Conservation (phyloP, 2,888 invertebrate species). For the Schrankia costaestrigalis region DNA sequence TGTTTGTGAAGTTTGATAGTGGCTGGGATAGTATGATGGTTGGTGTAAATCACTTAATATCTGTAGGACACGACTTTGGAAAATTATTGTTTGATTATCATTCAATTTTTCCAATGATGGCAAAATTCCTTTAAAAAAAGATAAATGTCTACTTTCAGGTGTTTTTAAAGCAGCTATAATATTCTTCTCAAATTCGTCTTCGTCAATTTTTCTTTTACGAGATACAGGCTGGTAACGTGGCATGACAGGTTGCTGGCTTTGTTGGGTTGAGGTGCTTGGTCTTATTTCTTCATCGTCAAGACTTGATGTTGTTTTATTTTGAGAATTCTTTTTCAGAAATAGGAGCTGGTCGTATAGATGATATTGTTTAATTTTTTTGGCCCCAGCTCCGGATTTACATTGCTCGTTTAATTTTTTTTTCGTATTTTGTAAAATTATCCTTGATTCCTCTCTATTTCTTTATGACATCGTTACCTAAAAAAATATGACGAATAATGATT, state of each 20-base stretch:
- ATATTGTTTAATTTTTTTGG: not conserved
- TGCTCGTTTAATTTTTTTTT: no score
- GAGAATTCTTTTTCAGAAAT: not conserved
- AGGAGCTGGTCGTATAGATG: not conserved
- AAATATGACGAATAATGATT: no score
- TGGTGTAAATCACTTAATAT: constrained; percentile 27
- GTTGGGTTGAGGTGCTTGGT: not conserved
- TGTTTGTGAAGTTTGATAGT: constrained; percentile 1
- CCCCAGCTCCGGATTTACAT: not conserved
- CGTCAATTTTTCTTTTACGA: not conserved
- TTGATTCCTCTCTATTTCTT: no score
- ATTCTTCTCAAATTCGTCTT: not conserved
- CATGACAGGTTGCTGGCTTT: constrained; percentile 1
- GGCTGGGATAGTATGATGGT: constrained; percentile 8
- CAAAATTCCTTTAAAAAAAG: constrained; percentile 29
- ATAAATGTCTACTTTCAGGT: constrained; percentile 25
- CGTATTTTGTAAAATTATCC: no score
- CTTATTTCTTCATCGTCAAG: not conserved
- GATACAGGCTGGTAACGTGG: constrained; percentile 1
- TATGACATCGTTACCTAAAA: no score
- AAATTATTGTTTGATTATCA: constrained; percentile 28
- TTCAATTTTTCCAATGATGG: constrained; percentile 31
- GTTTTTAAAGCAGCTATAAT: no score
- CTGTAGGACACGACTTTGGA: constrained; percentile 23
- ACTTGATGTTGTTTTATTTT: not conserved